Evolutionary conservation across 2,113 vertebrate species (phyloP).

Genomic region (Tinamus guttatus): DNA sequence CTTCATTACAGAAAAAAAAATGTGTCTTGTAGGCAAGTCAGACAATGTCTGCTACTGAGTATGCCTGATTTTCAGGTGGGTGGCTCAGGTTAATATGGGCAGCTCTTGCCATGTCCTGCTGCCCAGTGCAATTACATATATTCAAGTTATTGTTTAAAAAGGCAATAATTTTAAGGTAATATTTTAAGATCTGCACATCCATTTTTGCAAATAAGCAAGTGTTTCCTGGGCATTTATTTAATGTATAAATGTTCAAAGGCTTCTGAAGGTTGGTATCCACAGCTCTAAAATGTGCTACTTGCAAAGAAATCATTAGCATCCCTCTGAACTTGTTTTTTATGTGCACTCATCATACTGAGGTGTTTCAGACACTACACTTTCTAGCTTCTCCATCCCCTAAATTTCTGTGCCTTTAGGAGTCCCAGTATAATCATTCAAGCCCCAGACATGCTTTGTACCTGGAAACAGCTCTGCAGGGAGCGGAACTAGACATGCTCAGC

Average conservation of each 20-base stretch:
- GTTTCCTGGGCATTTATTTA: background rate
- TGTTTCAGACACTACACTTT: background rate
- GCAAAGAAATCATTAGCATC: background rate
- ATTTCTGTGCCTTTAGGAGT: background rate
- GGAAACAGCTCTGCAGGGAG: background rate
- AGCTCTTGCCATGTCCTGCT: background rate
- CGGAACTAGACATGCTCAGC: background rate
- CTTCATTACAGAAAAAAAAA: background rate
- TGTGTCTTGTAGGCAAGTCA: background rate
- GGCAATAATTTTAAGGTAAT: background rate
- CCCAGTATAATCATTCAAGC: background rate
- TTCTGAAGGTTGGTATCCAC: background rate
- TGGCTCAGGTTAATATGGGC: background rate
- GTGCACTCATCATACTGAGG: background rate
- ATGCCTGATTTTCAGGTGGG: accelerated
- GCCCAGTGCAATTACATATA: background rate
- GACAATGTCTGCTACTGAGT: background rate
- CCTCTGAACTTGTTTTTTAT: background rate
- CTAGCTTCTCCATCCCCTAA: background rate
- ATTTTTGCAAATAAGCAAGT: background rate
- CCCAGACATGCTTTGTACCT: background rate
- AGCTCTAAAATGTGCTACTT: background rate
- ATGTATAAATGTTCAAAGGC: background rate
- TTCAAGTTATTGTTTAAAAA: background rate
- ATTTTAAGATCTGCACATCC: background rate